Evolutionary conservation across 1,140 invertebrate genomes (phyloP).

Genomic region (Cryptotermes secundus): DNA sequence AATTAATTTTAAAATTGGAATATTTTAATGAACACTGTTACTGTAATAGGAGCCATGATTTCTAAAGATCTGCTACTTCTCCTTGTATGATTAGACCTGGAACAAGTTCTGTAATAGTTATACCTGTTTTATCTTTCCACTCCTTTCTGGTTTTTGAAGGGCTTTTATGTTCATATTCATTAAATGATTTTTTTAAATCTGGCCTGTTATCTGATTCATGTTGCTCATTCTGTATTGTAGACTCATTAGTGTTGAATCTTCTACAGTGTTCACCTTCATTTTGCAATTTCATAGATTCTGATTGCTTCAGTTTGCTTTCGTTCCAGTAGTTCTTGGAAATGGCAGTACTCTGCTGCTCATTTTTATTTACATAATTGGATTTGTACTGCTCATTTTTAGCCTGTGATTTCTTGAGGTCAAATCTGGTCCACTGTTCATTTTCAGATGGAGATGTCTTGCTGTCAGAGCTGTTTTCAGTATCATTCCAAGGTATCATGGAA

Average conservation of each 20-base stretch:
- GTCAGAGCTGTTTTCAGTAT: background rate
- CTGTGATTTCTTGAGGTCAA: background rate
- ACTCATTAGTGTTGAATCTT: background rate
- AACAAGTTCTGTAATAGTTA: constrained; percentile 54
- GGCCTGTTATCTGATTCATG: background rate
- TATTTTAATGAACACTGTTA: too few relatives aligned
- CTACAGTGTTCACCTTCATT: background rate
- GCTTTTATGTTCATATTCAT: background rate
- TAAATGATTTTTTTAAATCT: background rate
- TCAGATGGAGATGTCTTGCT: background rate
- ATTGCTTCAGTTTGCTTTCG: background rate
- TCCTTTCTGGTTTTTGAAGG: background rate
- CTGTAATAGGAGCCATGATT: background rate
- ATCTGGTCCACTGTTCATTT: background rate
- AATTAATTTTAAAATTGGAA: too few relatives aligned
- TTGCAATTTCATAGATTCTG: background rate
- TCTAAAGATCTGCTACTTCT: constrained; percentile 61
- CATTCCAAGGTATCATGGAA: background rate
- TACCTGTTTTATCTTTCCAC: background rate
- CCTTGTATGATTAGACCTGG: constrained; percentile 67
- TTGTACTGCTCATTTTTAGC: background rate
- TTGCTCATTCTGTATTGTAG: too few relatives aligned
- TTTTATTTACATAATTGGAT: background rate
- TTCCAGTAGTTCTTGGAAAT: background rate
- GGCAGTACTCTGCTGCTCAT: background rate